phyloP scores from a whole-genome alignment of 2,113 vertebrate genomes.

The Typhlomys cinereus region DNA sequence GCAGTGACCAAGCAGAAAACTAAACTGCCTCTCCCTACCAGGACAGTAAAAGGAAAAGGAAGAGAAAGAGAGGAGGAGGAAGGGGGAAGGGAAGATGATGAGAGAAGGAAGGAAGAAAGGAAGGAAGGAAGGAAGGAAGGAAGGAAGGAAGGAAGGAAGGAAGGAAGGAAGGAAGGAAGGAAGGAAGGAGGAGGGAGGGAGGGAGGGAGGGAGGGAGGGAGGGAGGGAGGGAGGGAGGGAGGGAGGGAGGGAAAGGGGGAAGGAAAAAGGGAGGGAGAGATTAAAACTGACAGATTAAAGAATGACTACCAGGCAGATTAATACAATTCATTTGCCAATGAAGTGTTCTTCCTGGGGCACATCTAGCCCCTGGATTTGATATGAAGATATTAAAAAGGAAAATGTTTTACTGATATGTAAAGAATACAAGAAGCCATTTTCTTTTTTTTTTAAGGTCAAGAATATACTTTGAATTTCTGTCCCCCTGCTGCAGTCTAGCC shows the following conservation, averaged over 20 bases:
- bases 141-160: no score
- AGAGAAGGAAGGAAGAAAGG: no score
- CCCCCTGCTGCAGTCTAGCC: neutral
- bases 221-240: no score
- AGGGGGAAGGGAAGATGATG: no score
- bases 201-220: no score
- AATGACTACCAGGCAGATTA: neutral
- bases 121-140: no score
- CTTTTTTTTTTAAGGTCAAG: neutral
- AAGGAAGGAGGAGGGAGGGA: no score
- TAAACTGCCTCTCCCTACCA: neutral
- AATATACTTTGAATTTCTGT: neutral
- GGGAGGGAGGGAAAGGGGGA: no score
- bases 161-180: no score
- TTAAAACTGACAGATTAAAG: neutral
- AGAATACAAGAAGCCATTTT: neutral
- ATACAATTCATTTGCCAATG: neutral
- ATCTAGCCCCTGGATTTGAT: neutral
- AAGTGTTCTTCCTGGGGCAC: slow-evolving; percentile 30
- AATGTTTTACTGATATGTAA: neutral
- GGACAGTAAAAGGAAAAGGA: neutral
- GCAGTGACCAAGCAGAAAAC: neutral
- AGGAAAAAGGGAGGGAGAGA: no score
- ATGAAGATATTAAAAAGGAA: neutral
- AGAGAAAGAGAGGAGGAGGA: no score